A percentile compares a stretch with the other conserved stretches of the same genome.
Evolutionary conservation across 2,113 vertebrate genomes (phyloP).

Genomic region (Morone chrysops): DNA sequence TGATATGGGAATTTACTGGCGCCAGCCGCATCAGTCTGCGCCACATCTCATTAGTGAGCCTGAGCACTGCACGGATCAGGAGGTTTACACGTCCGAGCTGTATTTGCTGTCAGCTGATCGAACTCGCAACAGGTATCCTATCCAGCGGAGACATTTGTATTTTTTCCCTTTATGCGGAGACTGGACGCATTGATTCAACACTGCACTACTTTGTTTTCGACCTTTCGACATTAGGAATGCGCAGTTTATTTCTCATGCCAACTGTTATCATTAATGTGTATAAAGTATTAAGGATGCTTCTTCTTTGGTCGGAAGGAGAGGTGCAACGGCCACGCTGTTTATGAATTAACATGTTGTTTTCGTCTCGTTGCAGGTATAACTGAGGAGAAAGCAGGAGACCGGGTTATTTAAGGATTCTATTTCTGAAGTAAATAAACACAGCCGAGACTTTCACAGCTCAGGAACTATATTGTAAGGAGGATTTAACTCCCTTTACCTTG

Average conservation of each 20-base stretch:
- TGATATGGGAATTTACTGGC: slow-evolving; percentile 96
- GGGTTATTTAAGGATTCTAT: slow-evolving; percentile 68
- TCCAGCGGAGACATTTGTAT: slow-evolving; percentile 22
- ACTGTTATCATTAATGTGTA: slow-evolving; percentile 3
- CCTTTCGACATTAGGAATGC: slow-evolving; percentile 14
- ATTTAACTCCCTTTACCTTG: slow-evolving; percentile 52
- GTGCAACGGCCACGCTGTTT: background rate
- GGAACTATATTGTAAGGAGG: slow-evolving; percentile 58
- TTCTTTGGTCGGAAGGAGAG: background rate
- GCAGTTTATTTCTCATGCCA: slow-evolving; percentile 34
- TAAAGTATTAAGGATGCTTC: slow-evolving; percentile 1
- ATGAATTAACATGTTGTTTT: slow-evolving; percentile 54
- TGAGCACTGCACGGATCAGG: slow-evolving; percentile 67
- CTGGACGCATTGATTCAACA: background rate
- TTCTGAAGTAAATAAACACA: slow-evolving; percentile 54
- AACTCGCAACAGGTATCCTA: slow-evolving; percentile 77
- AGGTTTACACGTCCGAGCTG: slow-evolving; percentile 62
- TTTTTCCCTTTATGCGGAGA: background rate
- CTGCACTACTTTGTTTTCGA: slow-evolving; percentile 5
- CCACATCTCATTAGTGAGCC: slow-evolving; percentile 83
- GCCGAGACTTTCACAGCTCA: slow-evolving; percentile 35
- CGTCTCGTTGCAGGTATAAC: slow-evolving; percentile 74
- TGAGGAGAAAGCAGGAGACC: slow-evolving; percentile 49
- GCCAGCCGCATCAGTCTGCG: slow-evolving; percentile 91
- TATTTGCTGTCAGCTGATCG: slow-evolving; percentile 74